Evolutionary conservation across 2,797 vertebrate species (phyloP).

Genomic region (Myotis pilosus): DNA sequence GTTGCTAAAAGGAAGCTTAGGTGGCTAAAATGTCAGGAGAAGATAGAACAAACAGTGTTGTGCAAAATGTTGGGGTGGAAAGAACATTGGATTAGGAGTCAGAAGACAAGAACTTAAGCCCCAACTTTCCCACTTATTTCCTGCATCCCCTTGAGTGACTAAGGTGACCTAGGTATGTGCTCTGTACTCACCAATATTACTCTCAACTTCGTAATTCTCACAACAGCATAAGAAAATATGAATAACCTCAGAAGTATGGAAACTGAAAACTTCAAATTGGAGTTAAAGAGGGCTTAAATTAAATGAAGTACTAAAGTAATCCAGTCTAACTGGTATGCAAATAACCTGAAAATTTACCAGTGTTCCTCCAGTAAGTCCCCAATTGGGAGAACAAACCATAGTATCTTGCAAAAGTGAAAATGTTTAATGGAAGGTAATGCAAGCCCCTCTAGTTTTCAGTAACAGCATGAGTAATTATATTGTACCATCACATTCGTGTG

Average conservation of each 20-base stretch:
- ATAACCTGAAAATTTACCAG: not conserved
- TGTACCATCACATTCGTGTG: not conserved
- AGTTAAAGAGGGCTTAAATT: not conserved
- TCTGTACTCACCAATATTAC: not conserved
- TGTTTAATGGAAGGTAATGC: not conserved
- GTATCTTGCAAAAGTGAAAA: not conserved
- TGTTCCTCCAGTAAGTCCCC: not conserved
- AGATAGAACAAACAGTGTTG: not conserved
- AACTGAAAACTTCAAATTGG: not conserved
- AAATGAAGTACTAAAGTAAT: not conserved
- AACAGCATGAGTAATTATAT: not conserved
- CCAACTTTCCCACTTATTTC: not conserved
- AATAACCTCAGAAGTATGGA: not conserved
- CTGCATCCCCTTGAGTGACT: not conserved
- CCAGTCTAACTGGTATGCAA: not conserved
- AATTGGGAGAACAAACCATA: not conserved
- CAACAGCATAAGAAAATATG: not conserved
- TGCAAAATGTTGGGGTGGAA: not conserved
- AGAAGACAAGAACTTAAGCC: not conserved
- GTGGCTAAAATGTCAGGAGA: not conserved
- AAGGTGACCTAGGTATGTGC: not conserved
- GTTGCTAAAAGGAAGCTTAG: not conserved
- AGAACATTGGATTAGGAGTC: not conserved
- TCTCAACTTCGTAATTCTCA: not conserved
- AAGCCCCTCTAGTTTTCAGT: not conserved